phyloP scores from a whole-genome alignment of 2,113 vertebrate species.

The Pandion haliaetus region DNA sequence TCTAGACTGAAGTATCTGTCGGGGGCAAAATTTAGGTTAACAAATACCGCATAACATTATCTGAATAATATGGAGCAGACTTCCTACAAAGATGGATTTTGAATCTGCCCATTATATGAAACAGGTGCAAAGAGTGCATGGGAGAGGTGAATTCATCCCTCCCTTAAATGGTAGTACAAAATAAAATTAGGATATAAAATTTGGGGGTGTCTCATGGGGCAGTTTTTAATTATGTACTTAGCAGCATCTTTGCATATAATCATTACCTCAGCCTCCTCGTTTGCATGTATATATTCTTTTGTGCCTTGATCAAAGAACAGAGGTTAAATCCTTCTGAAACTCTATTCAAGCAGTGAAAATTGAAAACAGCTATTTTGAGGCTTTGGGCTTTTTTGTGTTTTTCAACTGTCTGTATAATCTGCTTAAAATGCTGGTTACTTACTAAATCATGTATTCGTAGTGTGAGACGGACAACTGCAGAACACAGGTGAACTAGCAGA shows the following conservation, averaged over 20 bases:
- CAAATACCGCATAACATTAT: slow-evolving; percentile 32
- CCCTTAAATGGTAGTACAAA: slow-evolving; percentile 36
- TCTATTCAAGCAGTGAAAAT: slow-evolving; percentile 52
- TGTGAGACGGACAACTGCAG: neutral
- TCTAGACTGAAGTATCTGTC: slow-evolving; percentile 33
- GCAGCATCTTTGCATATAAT: slow-evolving; percentile 59
- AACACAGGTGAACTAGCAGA: neutral
- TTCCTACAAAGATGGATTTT: slow-evolving; percentile 9
- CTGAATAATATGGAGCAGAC: slow-evolving; percentile 14
- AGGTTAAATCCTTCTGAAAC: slow-evolving; percentile 60
- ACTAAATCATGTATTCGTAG: neutral
- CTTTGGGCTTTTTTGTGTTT: neutral
- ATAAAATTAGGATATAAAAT: slow-evolving; percentile 66
- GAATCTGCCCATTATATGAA: slow-evolving; percentile 10
- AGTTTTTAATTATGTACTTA: slow-evolving; percentile 66
- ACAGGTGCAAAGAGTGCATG: slow-evolving; percentile 49
- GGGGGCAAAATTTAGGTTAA: slow-evolving; percentile 52
- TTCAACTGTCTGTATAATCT: slow-evolving; percentile 9
- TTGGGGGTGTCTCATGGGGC: slow-evolving; percentile 34
- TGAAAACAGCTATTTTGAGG: slow-evolving; percentile 46
- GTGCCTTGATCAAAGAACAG: slow-evolving; percentile 60
- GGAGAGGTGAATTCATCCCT: slow-evolving; percentile 53
- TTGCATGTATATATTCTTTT: slow-evolving; percentile 56
- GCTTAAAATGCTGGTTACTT: slow-evolving; percentile 15
- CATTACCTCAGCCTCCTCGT: slow-evolving; percentile 51